These are phyloP conservation scores for Prosapia bicincta DNA, from an alignment of 2,888 invertebrate genomes.

Conservation along the genomic window DNA sequence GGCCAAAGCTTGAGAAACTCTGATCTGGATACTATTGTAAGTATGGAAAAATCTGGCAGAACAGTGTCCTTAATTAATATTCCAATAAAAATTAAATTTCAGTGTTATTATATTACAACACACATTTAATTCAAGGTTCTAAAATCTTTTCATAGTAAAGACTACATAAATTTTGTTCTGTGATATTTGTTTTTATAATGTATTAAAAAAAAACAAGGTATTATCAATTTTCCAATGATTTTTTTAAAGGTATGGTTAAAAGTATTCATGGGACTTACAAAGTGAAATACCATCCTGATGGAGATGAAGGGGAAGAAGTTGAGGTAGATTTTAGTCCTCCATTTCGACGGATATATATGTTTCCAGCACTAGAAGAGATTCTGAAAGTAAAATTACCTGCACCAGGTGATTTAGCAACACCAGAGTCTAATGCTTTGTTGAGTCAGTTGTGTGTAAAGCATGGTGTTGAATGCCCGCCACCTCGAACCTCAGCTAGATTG, in stretches of 20 bases:
- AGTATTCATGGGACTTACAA: conserved; percentile 88
- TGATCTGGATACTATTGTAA: too few relatives aligned
- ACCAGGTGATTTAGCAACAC: conserved; percentile 61
- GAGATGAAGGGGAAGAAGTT: conserved; percentile 72
- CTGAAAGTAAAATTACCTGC: conserved; percentile 64
- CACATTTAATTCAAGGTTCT: too few relatives aligned
- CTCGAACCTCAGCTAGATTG: conserved; percentile 87
- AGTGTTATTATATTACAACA: too few relatives aligned
- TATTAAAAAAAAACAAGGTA: too few relatives aligned
- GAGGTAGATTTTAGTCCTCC: conserved; percentile 98
- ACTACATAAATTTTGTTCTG: too few relatives aligned
- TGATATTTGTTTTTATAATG: too few relatives aligned
- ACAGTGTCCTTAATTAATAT: too few relatives aligned
- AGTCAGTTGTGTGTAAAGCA: conserved; percentile 77
- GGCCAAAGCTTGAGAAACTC: too few relatives aligned
- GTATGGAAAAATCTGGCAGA: too few relatives aligned
- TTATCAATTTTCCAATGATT: too few relatives aligned
- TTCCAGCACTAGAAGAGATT: conserved; percentile 80
- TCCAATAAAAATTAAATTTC: too few relatives aligned
- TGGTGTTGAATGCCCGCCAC: conserved; percentile 90
- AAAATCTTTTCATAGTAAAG: background rate
- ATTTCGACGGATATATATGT: conserved; percentile 89
- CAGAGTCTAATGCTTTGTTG: conserved; percentile 70
- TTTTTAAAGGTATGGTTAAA: conserved; percentile 76
- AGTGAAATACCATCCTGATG: conserved; percentile 88